Evolutionary conservation across 2,797 vertebrate genomes (phyloP), one percentile per base, ranked within the genome.

Genomic region (Naso thynnoides): DNA sequence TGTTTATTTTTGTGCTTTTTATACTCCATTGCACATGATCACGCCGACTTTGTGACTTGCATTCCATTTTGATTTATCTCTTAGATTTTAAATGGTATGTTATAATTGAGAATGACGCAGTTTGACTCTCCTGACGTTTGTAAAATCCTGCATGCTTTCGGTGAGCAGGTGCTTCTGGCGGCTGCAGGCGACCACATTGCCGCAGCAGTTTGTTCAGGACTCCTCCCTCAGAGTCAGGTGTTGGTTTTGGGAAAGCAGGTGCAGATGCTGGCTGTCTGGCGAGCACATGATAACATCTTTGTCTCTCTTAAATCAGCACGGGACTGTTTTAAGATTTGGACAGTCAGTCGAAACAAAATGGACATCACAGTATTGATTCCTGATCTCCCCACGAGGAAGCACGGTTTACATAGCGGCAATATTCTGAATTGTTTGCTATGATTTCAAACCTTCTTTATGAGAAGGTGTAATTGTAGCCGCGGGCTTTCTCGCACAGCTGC

Each of bases 201-300:
- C 73, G 50, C 42, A 16, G n/a, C 65, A 38, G 56, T 83, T 68
- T 80, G 78, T 78, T 78, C 71, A 24, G 67, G 54, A 19, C 62
- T 63, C 10, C 10, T 85, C 73, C 90, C 86, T 64, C 3, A 39
- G 84, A 87, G 72, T 54, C 83, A 86, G 87, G 66, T 88, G 91
- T 85, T 83, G 83, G 41, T 85, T 88, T 81, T 62, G n/a, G 49
- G 71, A 10, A 44, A 78, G 49, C 69, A 76, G 86, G 73, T 81
- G 76, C 81, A 85, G 79, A 79, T 79, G 80, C 65, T 65, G 36
- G 38, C 71, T 76, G 67, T 82, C 15, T 66, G 73, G 59, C 59
- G 39, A 16, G 5, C 33, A 24, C 41, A 19, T 27, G 31, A 60
- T 64, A 29, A 31, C 79, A 87, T 70, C 81, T 85, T 82, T 48